These are phyloP conservation scores for Drosophila arawakana DNA, from an alignment of 1,140 invertebrate genomes.

Conservation along the genomic window DNA sequence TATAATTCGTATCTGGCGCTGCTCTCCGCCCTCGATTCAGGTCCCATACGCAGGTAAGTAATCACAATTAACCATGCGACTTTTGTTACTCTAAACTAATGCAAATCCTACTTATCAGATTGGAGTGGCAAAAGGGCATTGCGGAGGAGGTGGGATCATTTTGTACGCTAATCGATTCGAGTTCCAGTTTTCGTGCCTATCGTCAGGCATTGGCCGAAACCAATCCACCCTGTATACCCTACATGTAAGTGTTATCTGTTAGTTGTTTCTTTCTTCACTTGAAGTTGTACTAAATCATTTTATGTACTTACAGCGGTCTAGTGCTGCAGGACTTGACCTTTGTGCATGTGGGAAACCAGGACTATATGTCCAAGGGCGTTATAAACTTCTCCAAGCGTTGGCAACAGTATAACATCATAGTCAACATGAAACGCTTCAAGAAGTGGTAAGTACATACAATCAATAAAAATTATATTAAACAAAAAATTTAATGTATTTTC, in stretches of 20 bases:
- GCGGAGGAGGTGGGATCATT: constrained; percentile 97
- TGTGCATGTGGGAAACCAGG: constrained; percentile 98
- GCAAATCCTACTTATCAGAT: constrained; percentile 83
- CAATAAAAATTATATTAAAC: neutral
- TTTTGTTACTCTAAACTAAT: neutral
- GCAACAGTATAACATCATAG: constrained; percentile 99
- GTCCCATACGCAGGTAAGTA: constrained; percentile 90
- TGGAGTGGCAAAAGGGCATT: constrained; percentile 98
- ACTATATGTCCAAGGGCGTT: constrained; percentile 93
- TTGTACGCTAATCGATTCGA: constrained; percentile 97
- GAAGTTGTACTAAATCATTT: neutral
- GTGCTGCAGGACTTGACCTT: constrained; percentile 99
- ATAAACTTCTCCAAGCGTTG: constrained; percentile 99
- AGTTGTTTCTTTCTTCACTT: neutral
- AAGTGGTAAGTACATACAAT: constrained; percentile 89
- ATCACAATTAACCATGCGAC: neutral
- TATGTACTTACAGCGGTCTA: constrained; percentile 90
- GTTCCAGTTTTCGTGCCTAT: constrained; percentile 97
- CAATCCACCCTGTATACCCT: constrained; percentile 98
- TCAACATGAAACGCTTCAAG: constrained; percentile 98
- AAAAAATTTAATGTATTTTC: neutral
- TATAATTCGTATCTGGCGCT: constrained; percentile 99
- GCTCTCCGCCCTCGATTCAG: constrained; percentile 97
- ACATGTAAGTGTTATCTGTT: constrained; percentile 93
- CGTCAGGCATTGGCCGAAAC: constrained; percentile 96